A percentile compares a stretch with the other conserved stretches of the same genome.
phyloP scores from a whole-genome alignment of 2,113 vertebrate species.

The Thamnophis sirtalis region DNA sequence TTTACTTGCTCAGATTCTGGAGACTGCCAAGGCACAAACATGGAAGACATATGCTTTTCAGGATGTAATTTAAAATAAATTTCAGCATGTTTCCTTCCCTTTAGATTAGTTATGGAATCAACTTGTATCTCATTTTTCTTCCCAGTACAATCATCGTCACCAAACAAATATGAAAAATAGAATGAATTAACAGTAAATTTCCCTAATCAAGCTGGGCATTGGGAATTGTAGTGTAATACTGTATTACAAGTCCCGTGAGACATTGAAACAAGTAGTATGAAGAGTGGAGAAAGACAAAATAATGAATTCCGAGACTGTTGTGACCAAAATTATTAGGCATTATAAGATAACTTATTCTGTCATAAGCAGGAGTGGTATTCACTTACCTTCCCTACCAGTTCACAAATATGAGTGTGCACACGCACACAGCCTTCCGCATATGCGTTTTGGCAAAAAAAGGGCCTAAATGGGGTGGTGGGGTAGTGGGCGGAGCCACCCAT shows the following conservation, averaged over 20 bases:
- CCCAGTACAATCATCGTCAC: constrained; percentile 36
- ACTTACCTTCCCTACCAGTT: too few species aligned
- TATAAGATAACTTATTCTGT: background rate
- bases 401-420: too few species aligned
- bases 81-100: constrained; percentile 53
- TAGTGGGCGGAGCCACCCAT: too few species aligned
- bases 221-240: background rate
- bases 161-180: constrained; percentile 19
- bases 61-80: constrained; percentile 54
- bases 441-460: too few species aligned
- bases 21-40: constrained; percentile 43
- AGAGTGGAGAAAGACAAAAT: background rate
- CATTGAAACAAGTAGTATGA: background rate
- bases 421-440: too few species aligned
- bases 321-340: background rate
- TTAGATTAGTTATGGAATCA: constrained; percentile 51
- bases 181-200: background rate
- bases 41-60: constrained; percentile 63
- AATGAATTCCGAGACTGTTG: background rate
- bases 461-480: too few species aligned
- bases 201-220: background rate
- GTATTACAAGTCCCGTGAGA: background rate
- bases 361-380: too few species aligned
- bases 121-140: constrained; percentile 24
- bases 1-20: constrained; percentile 49